Base-by-base conservation (phyloP, 1,140 invertebrate genomes). In the Zophobas atratus region DNA sequence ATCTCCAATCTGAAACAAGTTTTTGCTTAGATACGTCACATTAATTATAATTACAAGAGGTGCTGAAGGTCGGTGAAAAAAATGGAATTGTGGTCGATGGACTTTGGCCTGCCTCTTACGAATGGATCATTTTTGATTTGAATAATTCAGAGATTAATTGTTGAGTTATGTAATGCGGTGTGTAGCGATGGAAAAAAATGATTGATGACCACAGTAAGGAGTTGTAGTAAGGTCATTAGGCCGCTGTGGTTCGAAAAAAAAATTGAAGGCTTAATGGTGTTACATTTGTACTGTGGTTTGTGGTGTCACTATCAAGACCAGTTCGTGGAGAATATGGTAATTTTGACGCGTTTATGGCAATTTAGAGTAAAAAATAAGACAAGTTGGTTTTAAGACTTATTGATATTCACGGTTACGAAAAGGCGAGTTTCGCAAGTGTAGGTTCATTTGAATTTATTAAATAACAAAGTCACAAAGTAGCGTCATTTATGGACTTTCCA, bases 121-220 rank as follows among this genome's bases (percentile, higher is more conserved):
- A 36, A 60, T 60, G 35, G 35, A 67, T 67, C 60, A 67, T 67
- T 32, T 67, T 43, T 43, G 6, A 67, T 67, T 67, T 67, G 38
- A 38, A 67, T 67, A 67, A 67, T 43, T 43, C 39, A 2, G 39
- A 8, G 4, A 67, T 67, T 46, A 67, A 67, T 67, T 43, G 38
- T 41, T 3, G 3, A 32, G 36, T 67, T 67, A 67, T 43, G 39
- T 67, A 67, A 67, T 33, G 60, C n/a, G 8, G 43, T 32, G n/a
- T 43, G 33, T 67, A 67, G 60, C 60, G 60, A 39, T 20, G 20
- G 20, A 20, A 20, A 20, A 20, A 20, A 20, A 20, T 20, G 20
- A 20, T 20, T 20, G 20, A 20, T 20, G 20, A 20, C 20, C 20
- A 20, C 20, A 0, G 20, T 20, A 41, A 32, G 41, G 60, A 67